Conservation (phyloP, 2,888 invertebrate species). For the Caenorhabditis parvicauda region DNA sequence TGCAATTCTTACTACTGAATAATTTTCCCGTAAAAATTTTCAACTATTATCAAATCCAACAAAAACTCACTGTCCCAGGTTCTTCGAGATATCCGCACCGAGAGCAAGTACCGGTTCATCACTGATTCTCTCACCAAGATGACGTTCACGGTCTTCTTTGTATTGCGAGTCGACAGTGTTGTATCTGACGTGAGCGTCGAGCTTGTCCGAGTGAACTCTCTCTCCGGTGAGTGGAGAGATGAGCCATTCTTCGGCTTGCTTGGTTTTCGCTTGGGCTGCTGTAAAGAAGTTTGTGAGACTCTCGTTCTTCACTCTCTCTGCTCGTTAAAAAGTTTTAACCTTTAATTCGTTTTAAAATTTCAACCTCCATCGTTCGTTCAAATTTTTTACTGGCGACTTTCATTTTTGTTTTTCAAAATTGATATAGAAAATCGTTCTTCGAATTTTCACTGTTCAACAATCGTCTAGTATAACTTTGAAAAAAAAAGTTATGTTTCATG, state of each 20-base stretch:
- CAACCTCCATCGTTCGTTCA: no score
- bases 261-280: constrained; percentile 10
- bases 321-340: no score
- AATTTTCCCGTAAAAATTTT: no score
- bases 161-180: constrained; percentile 62
- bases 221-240: constrained; percentile 98
- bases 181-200: constrained; percentile 90
- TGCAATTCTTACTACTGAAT: no score
- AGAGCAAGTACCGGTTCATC: constrained; percentile 81
- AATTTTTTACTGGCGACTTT: no score
- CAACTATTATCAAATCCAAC: neutral
- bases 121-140: constrained; percentile 62
- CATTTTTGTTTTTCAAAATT: no score
- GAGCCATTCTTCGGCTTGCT: constrained; percentile 71
- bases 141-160: constrained; percentile 93
- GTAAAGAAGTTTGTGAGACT: neutral
- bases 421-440: no score
- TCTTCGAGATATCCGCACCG: constrained; percentile 86
- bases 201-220: constrained; percentile 91
- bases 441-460: no score
- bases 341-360: no score
- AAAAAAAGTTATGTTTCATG: neutral
- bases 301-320: neutral
- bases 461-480: neutral
- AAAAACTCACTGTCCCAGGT: constrained; percentile 67